phyloP scores from a whole-genome alignment of 1,140 invertebrate genomes.

The Panulirus ornatus region DNA sequence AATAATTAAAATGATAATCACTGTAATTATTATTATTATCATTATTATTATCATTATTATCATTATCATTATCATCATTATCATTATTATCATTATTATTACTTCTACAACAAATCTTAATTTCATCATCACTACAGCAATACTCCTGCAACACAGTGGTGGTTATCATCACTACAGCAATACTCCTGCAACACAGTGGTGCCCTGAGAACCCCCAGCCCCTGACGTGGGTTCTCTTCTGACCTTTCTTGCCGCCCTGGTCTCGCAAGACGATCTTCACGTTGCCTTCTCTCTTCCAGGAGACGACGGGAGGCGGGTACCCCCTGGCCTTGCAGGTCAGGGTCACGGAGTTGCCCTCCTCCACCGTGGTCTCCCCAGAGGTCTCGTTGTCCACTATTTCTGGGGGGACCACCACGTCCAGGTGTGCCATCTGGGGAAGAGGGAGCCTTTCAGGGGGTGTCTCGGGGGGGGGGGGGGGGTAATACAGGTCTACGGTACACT shows the following conservation, averaged over 20 bases:
- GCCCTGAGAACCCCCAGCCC: too few species aligned
- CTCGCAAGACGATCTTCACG: constrained; percentile 52
- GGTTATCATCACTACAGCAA: too few species aligned
- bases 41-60: too few species aligned
- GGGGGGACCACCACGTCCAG: constrained; percentile 90
- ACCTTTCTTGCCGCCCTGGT: constrained; percentile 57
- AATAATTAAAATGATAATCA: too few species aligned
- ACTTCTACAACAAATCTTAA: neutral
- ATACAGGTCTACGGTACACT: too few species aligned
- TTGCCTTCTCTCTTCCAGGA: constrained; percentile 75
- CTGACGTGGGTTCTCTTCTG: neutral
- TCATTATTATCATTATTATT: neutral
- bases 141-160: too few species aligned
- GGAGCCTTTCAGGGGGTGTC: too few species aligned
- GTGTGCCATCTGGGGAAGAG: constrained; percentile 80
- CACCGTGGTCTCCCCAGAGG: constrained; percentile 81
- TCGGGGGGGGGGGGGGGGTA: neutral
- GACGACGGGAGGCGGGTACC: constrained; percentile 85
- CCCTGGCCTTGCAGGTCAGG: constrained; percentile 81
- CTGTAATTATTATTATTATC: too few species aligned
- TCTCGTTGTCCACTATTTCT: constrained; percentile 86
- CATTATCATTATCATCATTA: neutral
- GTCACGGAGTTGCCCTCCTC: constrained; percentile 88
- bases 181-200: too few species aligned
- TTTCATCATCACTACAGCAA: too few species aligned